A percentile compares a stretch with the other conserved stretches of the same genome.
phyloP scores from a whole-genome alignment of 2,113 vertebrate genomes.

The Piprites chloris region DNA sequence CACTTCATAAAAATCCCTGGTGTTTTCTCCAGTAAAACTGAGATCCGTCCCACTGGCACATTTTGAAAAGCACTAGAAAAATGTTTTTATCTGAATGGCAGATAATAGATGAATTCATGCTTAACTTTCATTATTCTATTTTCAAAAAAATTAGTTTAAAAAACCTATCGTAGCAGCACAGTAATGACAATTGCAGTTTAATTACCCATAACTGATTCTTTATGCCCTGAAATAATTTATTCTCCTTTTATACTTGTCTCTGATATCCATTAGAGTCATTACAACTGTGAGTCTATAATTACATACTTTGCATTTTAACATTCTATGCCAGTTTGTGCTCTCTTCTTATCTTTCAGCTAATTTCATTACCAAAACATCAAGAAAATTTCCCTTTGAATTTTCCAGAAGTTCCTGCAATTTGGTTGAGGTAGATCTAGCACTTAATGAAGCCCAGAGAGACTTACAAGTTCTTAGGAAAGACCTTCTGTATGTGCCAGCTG shows the following conservation, averaged over 20 bases:
- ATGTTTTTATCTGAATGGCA: constrained; percentile 35
- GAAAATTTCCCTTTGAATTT: constrained; percentile 3
- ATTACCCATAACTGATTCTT: constrained; percentile 54
- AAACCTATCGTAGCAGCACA: constrained; percentile 10
- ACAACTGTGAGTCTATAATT: constrained; percentile 42
- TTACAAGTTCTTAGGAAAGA: not conserved
- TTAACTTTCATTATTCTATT: constrained; percentile 11
- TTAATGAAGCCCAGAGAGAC: not conserved
- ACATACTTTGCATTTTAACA: constrained; percentile 46
- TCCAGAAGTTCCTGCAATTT: not conserved
- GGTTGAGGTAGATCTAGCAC: not conserved
- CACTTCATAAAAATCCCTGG: not conserved
- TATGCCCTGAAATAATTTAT: constrained; percentile 55
- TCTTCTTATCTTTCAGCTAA: constrained; percentile 40
- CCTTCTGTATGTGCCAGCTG: not conserved
- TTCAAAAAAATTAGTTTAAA: constrained; percentile 9
- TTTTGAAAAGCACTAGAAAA: constrained; percentile 28
- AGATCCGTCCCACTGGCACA: not conserved
- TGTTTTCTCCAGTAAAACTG: not conserved
- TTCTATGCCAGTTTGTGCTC: not conserved
- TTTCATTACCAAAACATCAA: not conserved
- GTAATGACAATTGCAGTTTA: constrained; percentile 55
- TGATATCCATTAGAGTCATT: constrained; percentile 57
- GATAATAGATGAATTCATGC: constrained; percentile 2
- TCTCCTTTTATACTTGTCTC: constrained; percentile 34